phyloP scores from a whole-genome alignment of 2,797 vertebrate species.

The Gorsachius magnificus region DNA sequence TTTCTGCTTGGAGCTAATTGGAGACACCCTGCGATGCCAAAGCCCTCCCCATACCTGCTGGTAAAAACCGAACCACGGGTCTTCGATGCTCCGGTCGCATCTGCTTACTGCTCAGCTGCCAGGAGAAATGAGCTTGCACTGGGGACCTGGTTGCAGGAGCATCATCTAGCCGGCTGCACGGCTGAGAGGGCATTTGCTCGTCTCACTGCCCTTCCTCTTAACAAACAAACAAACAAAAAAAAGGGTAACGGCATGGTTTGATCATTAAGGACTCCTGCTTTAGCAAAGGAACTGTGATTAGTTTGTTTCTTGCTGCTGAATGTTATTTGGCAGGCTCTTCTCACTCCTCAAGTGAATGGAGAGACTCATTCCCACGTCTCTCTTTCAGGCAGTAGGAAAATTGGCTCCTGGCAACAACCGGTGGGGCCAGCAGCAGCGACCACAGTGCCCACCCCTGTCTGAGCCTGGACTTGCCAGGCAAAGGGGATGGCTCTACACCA shows the following conservation, averaged over 20 bases:
- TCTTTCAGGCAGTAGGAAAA: neutral
- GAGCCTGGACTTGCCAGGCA: slow-evolving; percentile 49
- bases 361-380: neutral
- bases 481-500: slow-evolving; percentile 20
- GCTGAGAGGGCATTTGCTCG: neutral
- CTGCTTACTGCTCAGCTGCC: neutral
- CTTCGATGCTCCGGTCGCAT: neutral
- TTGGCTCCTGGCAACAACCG: neutral
- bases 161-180: neutral
- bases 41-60: neutral
- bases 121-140: neutral
- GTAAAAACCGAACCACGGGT: neutral
- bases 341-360: neutral
- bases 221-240: neutral
- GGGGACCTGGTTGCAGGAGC: neutral
- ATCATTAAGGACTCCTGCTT: neutral
- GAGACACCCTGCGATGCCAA: neutral
- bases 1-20: neutral
- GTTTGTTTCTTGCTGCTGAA: neutral
- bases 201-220: neutral
- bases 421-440: slow-evolving; percentile 35
- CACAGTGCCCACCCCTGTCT: slow-evolving; percentile 4
- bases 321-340: neutral
- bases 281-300: neutral
- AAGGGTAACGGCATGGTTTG: neutral